Base-by-base conservation (phyloP, 2,113 vertebrate genomes). In the Dipodomys stephensi region DNA sequence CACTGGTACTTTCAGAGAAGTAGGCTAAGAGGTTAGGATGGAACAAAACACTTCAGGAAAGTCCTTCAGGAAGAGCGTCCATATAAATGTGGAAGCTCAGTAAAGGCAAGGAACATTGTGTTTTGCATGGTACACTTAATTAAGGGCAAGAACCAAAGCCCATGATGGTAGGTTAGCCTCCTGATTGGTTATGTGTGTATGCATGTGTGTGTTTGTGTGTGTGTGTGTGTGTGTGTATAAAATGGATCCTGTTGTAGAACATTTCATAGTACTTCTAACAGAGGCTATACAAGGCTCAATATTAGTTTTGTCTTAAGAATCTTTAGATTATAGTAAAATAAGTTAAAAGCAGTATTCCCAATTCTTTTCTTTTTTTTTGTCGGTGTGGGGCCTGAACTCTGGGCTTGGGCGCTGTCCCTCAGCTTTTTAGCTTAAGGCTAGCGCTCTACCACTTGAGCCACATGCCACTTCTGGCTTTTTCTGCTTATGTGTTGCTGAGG, bases 251-350 rank as follows among this genome's bases (percentile, higher is more conserved):
- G 23, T 11, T 39, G 39, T 23, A 78, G 65, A 30, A 19, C 7
- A 72, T 11, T 60, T 67, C 73, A 30, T 65, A 53, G 60, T 12
- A 30, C 32, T 79, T 65, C 23, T 39, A 85, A 49, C n/a, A 30
- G 28, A 65, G 67, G 19, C n/a, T 65, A 0, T 60, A 16, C n/a
- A 73, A 28, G 88, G 8, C 53, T 53, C 6, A 53, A 7, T 35
- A 23, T 77, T 71, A 73, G 20, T 22, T 83, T 53, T 81, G 15
- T 81, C 86, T 53, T 2, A 4, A 65, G 4, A 9, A 35, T 80
- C 9, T 57, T 69, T 25, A 10, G 28, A n/a, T 69, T 83, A 69
- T 25, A 85, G 71, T 65, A 93, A 92, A 94, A 35, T 64, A 82
- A 30, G 82, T 83, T 67, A 69, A 68, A 85, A 85, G 49, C 65